Conservation (phyloP, 2,797 vertebrate genomes). For the Rhincodon typus region DNA sequence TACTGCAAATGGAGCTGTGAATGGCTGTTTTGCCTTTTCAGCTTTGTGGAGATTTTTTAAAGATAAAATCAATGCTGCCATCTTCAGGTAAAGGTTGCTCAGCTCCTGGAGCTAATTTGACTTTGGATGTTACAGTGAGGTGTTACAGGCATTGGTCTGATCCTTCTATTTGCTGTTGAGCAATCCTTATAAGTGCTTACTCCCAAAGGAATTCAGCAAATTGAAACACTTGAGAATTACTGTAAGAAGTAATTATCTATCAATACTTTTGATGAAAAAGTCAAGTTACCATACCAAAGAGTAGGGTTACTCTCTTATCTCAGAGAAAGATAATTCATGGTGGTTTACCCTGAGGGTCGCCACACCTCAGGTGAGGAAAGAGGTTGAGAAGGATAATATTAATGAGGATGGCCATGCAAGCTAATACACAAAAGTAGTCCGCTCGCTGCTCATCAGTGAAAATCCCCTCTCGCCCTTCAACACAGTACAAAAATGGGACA, state of each 20-base stretch:
- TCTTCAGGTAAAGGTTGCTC: neutral
- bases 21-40: no score
- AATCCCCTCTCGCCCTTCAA: no score
- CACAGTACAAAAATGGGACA: no score
- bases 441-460: no score
- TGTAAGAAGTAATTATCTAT: no score
- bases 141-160: neutral
- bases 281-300: neutral
- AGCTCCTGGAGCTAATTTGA: neutral
- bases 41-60: neutral
- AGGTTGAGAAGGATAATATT: no score
- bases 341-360: no score
- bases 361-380: no score
- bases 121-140: neutral
- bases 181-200: neutral
- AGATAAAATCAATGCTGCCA: constrained; percentile 25
- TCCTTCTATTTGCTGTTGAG: neutral
- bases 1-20: neutral
- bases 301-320: no score
- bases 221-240: neutral
- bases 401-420: no score
- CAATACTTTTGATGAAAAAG: neutral
- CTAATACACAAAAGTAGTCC: no score
- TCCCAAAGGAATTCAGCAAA: neutral
- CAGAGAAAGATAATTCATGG: no score